Evolutionary conservation across 2,888 invertebrate genomes (phyloP).

Genomic region (Graphium colonna): DNA sequence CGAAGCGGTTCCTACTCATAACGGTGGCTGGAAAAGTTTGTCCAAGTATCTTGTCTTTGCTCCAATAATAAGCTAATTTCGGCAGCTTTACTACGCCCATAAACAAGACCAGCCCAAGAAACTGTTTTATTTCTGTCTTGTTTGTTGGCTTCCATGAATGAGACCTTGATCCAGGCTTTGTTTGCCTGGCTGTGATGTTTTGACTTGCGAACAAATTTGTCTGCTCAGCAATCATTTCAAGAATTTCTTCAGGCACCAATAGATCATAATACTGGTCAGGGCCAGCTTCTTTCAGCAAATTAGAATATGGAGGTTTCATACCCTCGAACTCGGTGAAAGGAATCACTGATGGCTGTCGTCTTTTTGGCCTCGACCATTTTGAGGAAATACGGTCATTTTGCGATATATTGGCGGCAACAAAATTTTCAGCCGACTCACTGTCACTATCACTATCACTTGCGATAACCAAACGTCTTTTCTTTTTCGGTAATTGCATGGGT

Average conservation of each 20-base stretch:
- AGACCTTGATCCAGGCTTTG: conserved; percentile 32
- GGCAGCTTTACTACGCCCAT: conserved; percentile 38
- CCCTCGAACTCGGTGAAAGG: conserved; percentile 32
- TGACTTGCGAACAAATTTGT: conserved; percentile 35
- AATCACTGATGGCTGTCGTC: conserved; percentile 35
- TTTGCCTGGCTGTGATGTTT: conserved; percentile 33
- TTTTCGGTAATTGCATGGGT: conserved; percentile 35
- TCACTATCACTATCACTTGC: conserved; percentile 32
- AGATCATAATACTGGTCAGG: conserved; percentile 34
- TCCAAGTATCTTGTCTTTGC: conserved; percentile 14
- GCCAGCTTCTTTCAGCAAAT: conserved; percentile 33
- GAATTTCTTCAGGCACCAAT: conserved; percentile 36
- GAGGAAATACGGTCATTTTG: conserved; percentile 33
- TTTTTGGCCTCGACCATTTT: conserved; percentile 34
- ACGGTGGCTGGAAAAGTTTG: conserved; percentile 35
- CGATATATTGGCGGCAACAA: conserved; percentile 35
- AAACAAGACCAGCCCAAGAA: conserved; percentile 36
- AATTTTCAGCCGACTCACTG: conserved; percentile 35
- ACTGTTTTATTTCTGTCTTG: conserved; percentile 35
- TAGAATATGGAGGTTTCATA: conserved; percentile 32
- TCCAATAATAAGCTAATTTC: conserved; percentile 35
- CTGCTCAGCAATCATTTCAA: conserved; percentile 35
- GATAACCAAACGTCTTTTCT: conserved; percentile 36
- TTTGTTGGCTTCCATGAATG: conserved; percentile 36
- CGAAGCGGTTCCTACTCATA: conserved; percentile 38